Base-by-base conservation (phyloP, 2,113 vertebrate species). In the Tachuris rubrigastra region DNA sequence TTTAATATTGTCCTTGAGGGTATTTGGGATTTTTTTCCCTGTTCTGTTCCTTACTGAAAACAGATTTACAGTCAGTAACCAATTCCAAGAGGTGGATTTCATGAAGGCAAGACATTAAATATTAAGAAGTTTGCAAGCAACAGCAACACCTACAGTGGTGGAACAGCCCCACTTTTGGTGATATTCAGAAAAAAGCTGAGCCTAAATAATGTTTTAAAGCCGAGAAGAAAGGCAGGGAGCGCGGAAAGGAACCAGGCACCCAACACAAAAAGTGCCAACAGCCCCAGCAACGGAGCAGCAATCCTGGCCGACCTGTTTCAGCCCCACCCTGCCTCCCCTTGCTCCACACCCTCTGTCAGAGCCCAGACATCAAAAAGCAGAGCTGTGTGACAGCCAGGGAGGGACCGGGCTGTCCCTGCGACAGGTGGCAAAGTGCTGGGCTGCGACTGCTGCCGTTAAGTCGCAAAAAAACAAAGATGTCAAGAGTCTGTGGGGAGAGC, bases 401-500 rank as follows among this genome's bases (percentile, higher is more conserved):
- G 92, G 87, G 92, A 96, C 13, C 1, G 0, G 58, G 42, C 66
- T 55, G 5, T 96, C 94, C 91, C 94, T 11, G 50, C 5, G 87
- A 37, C 95, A 96, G 95, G 88, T 93, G 95, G 93, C 74, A 47
- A 60, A 65, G 88, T 18, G 80, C 59, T 93, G 2, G 39, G 30
- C 25, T 27, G 62, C 87, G 37, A 85, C 37, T 4, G 60, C 85
- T 49, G 77, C 71, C 44, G 76, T 42, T 83, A 47, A 89, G 91
- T 37, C 7, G 6, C 95, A 63, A 78, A 78, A 89, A 89, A 91
- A 92, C 95, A 95, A 97, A 96, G 96, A 94, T 94, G 93, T 94
- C 88, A 93, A 42, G 74, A 89, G 93, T 73, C 93, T 44, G 8
- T 0, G 3, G 94, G 95, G 93, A 96, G 85, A 87, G 74, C 59